Percentiles rank a stretch among this genome's conserved stretches.
Evolutionary conservation across 2,888 invertebrate genomes (phyloP).

Genomic region (Athalia cordata): DNA sequence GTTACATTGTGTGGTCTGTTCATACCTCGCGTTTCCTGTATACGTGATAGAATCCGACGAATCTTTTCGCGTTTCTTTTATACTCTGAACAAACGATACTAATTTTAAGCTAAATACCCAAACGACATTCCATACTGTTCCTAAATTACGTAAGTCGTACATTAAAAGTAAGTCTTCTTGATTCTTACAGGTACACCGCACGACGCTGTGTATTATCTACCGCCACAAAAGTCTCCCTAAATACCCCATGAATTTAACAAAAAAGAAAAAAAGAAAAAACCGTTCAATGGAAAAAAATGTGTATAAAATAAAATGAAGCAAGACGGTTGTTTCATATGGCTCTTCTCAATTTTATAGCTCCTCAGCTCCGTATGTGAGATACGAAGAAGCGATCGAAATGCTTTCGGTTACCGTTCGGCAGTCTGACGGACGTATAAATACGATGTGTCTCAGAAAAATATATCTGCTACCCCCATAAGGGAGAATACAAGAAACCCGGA

Average conservation of each 20-base stretch:
- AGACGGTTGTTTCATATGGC: too few species aligned
- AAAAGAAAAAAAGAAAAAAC: not conserved
- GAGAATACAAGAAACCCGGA: constrained; percentile 25
- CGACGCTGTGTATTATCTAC: not conserved
- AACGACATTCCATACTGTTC: constrained; percentile 1
- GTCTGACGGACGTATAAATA: not conserved
- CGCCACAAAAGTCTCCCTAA: not conserved
- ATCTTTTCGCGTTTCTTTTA: constrained; percentile 10
- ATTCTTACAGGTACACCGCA: too few species aligned
- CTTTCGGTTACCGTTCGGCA: constrained; percentile 13
- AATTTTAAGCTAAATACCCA: constrained; percentile 29
- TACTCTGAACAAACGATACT: not conserved
- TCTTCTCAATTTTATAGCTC: not conserved
- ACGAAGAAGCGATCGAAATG: constrained; percentile 24
- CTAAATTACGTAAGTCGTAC: constrained; percentile 18
- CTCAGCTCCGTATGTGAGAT: constrained; percentile 22
- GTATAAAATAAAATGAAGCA: too few species aligned
- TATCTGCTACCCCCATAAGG: not conserved
- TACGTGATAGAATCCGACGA: constrained; percentile 21
- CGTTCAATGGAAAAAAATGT: not conserved
- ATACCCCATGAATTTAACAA: not conserved
- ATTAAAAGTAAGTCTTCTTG: not conserved
- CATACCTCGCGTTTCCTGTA: not conserved
- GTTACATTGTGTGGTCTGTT: constrained; percentile 11
- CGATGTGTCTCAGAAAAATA: not conserved